A percentile compares a stretch with the other conserved stretches of the same genome.
Conservation (phyloP, 2,797 vertebrate species). For the Masticophis lateralis region DNA sequence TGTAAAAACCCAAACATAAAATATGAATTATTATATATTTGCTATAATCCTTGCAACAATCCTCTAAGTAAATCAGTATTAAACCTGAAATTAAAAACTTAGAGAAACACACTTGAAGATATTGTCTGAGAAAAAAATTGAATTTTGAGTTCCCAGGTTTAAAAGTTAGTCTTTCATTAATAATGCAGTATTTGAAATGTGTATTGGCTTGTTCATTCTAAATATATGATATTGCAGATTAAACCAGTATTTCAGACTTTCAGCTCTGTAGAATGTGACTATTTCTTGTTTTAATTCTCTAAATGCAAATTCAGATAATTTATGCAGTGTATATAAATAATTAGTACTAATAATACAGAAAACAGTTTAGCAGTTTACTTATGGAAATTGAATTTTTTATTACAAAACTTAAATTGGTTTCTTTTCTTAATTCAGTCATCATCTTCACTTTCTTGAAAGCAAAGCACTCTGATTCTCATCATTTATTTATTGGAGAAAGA, state of each 20-base stretch:
- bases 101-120: neutral
- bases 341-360: neutral
- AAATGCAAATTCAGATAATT: neutral
- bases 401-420: neutral
- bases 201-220: neutral
- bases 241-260: neutral
- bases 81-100: neutral
- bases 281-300: neutral
- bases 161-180: neutral
- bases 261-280: neutral
- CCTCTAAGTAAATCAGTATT: neutral
- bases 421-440: neutral
- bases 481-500: conserved; percentile 26
- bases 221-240: neutral
- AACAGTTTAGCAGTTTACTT: neutral
- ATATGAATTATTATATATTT: neutral
- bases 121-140: neutral
- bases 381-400: neutral
- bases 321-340: neutral
- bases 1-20: neutral
- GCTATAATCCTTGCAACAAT: neutral
- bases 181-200: neutral
- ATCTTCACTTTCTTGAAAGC: neutral
- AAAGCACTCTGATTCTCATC: neutral
- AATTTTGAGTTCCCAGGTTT: neutral